Evolutionary conservation across 2,888 invertebrate genomes (phyloP), one percentile per base, ranked within the genome.

Genomic region (Epinotia ramella): DNA sequence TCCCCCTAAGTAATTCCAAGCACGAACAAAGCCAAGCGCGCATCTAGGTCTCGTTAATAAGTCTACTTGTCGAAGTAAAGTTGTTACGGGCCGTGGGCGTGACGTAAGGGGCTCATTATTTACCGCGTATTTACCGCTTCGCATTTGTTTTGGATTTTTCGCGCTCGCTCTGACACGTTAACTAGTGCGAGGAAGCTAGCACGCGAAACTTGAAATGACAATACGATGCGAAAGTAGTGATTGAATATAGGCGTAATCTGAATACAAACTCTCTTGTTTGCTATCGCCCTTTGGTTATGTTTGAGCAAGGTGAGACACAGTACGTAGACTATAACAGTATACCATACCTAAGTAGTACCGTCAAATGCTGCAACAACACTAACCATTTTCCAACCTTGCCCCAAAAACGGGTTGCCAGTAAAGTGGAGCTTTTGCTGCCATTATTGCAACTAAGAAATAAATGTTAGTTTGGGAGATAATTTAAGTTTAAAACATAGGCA

Each of bases 181-280:
- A 7, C 6, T 33, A 40, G 9, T 40, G 40, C 40, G 1, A 40
- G 40, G 40, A 40, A 40, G 40, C 13, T 12, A 12, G 46, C 46
- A 13, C 46, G 13, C 46, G 7, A 53, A 49, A 40, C 40, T n/a
- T n/a, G 53, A 53, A 40, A 53, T n/a, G 7, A 7, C 7, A 53
- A 16, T 53, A 53, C n/a, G n/a, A 53, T 53, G 13, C 53, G 53
- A 53, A 53, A 53, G 53, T 53, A n/a, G n/a, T n/a, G n/a, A 53
- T 53, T n/a, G n/a, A 53, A 5, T 53, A 20, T 18, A 24, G 60
- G 69, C 70, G 59, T 59, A 73, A 18, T 57, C 40, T 71, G 65
- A 77, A 74, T 66, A 74, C 33, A 57, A 59, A 71, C 66, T 68
- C 62, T 68, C 56, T 60, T 71, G 62, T 71, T 73, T 66, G 46